Evolutionary conservation across 64 coral and sea anemone genomes (phyloP), one percentile per base, ranked within the genome.

Genomic region (Trachythela sp.): DNA sequence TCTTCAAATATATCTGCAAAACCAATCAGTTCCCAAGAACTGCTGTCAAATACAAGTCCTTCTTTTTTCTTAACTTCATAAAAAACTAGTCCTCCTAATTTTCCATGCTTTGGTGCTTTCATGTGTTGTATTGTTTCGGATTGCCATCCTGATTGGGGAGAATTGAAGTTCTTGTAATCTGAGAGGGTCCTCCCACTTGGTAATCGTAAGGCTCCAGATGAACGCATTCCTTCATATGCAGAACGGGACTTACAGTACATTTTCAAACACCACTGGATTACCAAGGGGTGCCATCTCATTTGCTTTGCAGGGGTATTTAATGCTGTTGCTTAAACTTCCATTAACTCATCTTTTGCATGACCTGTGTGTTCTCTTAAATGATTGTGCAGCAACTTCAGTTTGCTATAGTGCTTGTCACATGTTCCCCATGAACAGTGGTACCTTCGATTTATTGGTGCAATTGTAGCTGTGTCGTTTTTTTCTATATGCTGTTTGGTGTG

Each of bases 31-130:
- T 94, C 93, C 85, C 85, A 94, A 20, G 83, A 91, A 13, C 52
- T 88, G 49, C 67, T 58, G 35, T 91, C 86, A 68, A 91, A 91
- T 10, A 94, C 93, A 2, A 91, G 86, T 10, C 89, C 93, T 41
- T 91, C 89, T 85, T 94, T 94, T n/a, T 85, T 94, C 50, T 94
- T 94, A 0, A 94, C 89, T 59, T 94, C 89, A 85, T 94, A 84
- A 84, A 94, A 94, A 67, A 89, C 90, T 6, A 94, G 33, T 22
- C 92, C 93, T 10, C 86, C 93, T n/a, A 91, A 71, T 48, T 88
- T 50, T 5, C 56, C 92, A 85, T 86, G 89, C 48, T 94, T 94
- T 33, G 70, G 85, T 0, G 85, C 40, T 14, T 94, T 94, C 93
- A 94, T 94, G 20, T 39, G 33, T 54, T 86, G 39, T 0, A 94